Base-by-base conservation (phyloP, 2,888 invertebrate species). In the Drosophila histrio region DNA sequence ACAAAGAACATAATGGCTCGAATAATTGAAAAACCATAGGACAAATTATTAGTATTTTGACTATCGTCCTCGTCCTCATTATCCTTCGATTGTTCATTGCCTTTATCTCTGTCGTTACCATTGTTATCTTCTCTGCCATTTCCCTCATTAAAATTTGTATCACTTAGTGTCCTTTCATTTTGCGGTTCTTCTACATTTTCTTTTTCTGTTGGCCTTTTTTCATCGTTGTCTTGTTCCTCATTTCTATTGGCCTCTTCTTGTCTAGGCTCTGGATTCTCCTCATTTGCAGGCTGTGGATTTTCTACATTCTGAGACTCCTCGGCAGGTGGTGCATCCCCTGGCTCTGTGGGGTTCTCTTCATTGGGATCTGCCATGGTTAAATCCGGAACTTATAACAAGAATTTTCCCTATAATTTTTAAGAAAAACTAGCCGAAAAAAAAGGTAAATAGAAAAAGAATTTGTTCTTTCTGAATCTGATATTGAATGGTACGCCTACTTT, bases 401-500 rank as follows among this genome's bases (percentile, higher is more conserved):
- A 44, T n/a, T 34, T 53, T 3, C 7, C 6, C 11, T 26, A 8
- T 24, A 44, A 47, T 47, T 36, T 32, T 53, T 1, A n/a, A 5
- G 3, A 22, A 1, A n/a, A 11, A 19, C 6, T 28, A 22, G 52
- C 46, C 69, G 17, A 17, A 44, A 44, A n/a, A 32, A 39, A 44
- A 11, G 11, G 5, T 17, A 11, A 24, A 17, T 6, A 28, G 9
- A 46, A 22, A 17, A 17, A 22, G 8, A 34, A 21, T 58, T n/a
- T 41, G 15, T 5, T 0, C 17, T 5, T 8, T 9, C 26, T 28
- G 17, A 24, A 30, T 24, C 11, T 19, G 28, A 15, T 39, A 39
- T 21, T 39, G 39, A 30, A 19, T 15, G 26, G 3, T 13, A 44
- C 38, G 72, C 74, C 62, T 72, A 68, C 74, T 61, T 24, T 7